Evolutionary conservation across 2,113 vertebrate species (phyloP), one percentile per base, ranked within the genome.

Genomic region (Ailuropoda melanoleuca): DNA sequence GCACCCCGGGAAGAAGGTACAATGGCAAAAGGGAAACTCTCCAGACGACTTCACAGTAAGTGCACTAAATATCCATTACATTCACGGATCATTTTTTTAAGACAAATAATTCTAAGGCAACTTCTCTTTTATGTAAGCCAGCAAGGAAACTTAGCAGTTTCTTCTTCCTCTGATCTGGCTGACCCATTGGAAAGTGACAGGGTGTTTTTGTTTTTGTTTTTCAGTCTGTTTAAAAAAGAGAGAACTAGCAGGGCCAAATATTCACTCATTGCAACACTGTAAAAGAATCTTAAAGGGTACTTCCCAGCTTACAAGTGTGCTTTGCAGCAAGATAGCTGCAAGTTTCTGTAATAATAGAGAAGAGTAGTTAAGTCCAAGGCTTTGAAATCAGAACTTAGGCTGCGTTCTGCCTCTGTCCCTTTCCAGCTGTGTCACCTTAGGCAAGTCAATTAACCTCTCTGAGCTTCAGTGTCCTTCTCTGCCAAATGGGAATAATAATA

Each of bases 151-250:
- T 43, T 53, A 95, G 50, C 15, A 39, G 34, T 62, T 77, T 64
- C 88, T 93, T 93, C 56, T 86, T 83, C 58, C 74, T 95, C 70
- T 80, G 48, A 88, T 58, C 91, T 53, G 48, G 34, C 31, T 81
- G 34, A 78, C 46, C 75, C 53, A 48, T 0, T 39, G 68, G 74
- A 92, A 82, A 81, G 80, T 24, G 8, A 88, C 70, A 70, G 46
- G 0, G 3, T 46, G n/a, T 62, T 84, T 77, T 85, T 39, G 23
- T 34, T 48, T 68, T 55, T 89, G 34, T 17, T 87, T 88, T 92
- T 37, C 55, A 31, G 56, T 95, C 48, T 21, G 56, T 60, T 95
- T 95, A 43, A 94, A 78, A 56, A 75, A 19, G 34, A 9, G 31
- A 55, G 48, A 74, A 86, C 6, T 15, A 90, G 55, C 56, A 88